A percentile compares a stretch with the other conserved stretches of the same genome.
Conservation (phyloP, 2,888 invertebrate genomes). For the Apamea anceps region DNA sequence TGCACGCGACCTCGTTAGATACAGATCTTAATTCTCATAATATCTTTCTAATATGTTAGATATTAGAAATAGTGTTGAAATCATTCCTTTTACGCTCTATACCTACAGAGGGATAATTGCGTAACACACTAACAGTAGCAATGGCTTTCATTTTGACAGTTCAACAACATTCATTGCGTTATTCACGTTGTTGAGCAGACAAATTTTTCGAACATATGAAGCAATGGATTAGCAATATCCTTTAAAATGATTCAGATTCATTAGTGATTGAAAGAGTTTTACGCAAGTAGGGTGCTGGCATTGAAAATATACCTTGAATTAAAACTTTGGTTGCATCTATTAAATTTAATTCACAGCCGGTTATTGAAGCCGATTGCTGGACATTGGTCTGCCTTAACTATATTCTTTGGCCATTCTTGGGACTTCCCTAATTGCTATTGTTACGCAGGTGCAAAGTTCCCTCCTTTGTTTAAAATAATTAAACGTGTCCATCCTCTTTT, state of each 20-base stretch:
- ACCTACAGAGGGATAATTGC: background rate
- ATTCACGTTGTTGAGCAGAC: too few species aligned
- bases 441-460: background rate
- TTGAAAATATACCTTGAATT: background rate
- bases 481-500: constrained; percentile 41
- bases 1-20: constrained; percentile 8
- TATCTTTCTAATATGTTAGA: constrained; percentile 17
- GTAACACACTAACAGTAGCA: too few species aligned
- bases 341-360: background rate
- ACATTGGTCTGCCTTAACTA: background rate
- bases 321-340: background rate
- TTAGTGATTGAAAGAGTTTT: too few species aligned
- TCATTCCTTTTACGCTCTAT: background rate
- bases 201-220: too few species aligned
- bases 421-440: background rate
- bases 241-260: too few species aligned
- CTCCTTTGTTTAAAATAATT: background rate
- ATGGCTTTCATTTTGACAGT: too few species aligned
- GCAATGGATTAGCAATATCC: too few species aligned
- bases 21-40: constrained; percentile 12
- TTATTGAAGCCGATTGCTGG: background rate
- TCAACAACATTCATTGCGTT: too few species aligned
- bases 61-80: constrained; percentile 29
- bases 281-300: background rate
- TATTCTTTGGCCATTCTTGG: background rate